Evolutionary conservation across 92 coral and sea anemone genomes (phyloP).

Genomic region (Scolanthus callimorphus): DNA sequence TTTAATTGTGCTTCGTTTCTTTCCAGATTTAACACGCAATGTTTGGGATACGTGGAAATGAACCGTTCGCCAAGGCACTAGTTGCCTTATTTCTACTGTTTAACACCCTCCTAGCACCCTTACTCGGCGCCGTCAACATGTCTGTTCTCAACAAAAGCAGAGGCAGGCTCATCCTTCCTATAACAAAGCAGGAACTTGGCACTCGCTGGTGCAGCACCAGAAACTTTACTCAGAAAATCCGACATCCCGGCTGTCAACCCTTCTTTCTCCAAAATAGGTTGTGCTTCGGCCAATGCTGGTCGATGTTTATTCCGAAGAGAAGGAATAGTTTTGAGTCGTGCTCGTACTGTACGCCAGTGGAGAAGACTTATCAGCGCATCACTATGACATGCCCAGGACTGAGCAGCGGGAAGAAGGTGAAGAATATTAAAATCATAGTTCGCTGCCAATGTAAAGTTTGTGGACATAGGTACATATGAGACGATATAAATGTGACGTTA

Average conservation of each 20-base stretch:
- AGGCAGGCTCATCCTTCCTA: background rate
- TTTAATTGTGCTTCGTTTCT: too few relatives aligned
- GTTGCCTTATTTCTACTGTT: too few relatives aligned
- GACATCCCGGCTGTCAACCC: constrained; percentile 24
- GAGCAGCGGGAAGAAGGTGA: constrained; percentile 3
- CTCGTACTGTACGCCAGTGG: constrained; percentile 20
- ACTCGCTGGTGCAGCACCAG: constrained; percentile 9
- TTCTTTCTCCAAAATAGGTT: constrained; percentile 15
- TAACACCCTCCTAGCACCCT: too few relatives aligned
- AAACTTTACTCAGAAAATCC: constrained; percentile 16
- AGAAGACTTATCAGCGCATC: constrained; percentile 5
- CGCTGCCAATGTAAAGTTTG: constrained; percentile 20
- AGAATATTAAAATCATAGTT: constrained; percentile 10
- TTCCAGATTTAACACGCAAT: too few relatives aligned
- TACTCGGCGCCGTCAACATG: too few relatives aligned
- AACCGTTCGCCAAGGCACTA: too few relatives aligned
- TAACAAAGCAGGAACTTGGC: background rate
- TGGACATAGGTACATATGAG: constrained; percentile 12
- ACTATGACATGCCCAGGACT: constrained; percentile 15
- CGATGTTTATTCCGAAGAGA: constrained; percentile 26
- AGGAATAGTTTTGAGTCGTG: constrained; percentile 23
- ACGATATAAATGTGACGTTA: background rate
- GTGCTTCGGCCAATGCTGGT: constrained; percentile 38
- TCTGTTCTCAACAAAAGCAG: too few relatives aligned
- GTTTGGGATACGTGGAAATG: too few relatives aligned